These are phyloP conservation scores for Drosophila atripex DNA, from an alignment of 2,888 invertebrate species.

Conservation along the genomic window DNA sequence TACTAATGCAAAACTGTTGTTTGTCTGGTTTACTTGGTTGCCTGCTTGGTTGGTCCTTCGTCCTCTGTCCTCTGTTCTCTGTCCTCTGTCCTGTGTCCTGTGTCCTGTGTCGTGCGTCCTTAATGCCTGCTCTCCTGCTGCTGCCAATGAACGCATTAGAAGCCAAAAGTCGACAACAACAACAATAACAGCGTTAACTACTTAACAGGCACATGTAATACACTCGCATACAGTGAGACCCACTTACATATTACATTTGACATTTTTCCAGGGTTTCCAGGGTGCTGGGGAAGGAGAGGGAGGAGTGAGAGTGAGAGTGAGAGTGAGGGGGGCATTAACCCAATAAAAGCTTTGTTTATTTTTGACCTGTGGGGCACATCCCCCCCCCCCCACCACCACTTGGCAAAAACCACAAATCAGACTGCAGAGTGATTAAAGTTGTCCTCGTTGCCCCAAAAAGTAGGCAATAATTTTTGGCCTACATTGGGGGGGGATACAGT, in stretches of 20 bases:
- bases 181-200: conserved; percentile 46
- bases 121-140: not conserved
- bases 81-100: not conserved
- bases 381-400: not conserved
- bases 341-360: conserved; percentile 17
- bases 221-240: conserved; percentile 22
- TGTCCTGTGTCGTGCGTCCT: no score
- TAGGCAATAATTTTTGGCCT: conserved; percentile 26
- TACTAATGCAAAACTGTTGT: conserved; percentile 54
- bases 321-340: conserved; percentile 34
- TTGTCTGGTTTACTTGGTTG: conserved; percentile 42
- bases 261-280: conserved; percentile 33
- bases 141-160: conserved; percentile 52
- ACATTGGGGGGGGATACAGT: no score
- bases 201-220: conserved; percentile 51
- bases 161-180: conserved; percentile 39
- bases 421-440: conserved; percentile 48
- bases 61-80: not conserved
- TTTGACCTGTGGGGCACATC: conserved; percentile 30
- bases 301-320: no score
- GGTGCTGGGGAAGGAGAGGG: no score
- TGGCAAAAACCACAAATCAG: conserved; percentile 42
- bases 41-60: conserved; percentile 7
- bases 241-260: conserved; percentile 47
- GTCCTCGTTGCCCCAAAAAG: conserved; percentile 38